Evolutionary conservation across 2,888 invertebrate genomes (phyloP), one percentile per base, ranked within the genome.

Genomic region (Timema podura): DNA sequence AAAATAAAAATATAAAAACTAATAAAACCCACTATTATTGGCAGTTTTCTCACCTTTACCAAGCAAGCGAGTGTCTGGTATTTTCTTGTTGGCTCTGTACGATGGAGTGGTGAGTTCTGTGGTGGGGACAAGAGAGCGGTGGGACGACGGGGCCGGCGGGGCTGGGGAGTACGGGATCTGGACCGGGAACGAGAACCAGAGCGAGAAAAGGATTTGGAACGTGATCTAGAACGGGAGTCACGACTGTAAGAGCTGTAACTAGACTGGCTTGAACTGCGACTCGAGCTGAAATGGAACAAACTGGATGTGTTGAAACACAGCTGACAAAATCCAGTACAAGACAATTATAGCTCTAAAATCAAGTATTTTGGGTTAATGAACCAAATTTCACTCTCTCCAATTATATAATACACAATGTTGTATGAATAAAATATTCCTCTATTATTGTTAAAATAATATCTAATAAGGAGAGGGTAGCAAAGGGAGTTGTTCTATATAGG

Each of bases 191-290:
- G 64, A 68, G 77, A 54, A 65, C 73, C 65, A 69, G 73, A 69
- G 77, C 77, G 67, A 79, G 76, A 76, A 46, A 71, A 61, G 45
- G 80, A 79, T 70, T 79, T 76, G 65, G 81, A 79, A 68, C 81
- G 80, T 66, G 82, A 80, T 75, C 82, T 79, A 73, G 83, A 81
- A 73, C 82, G 80, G 73, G 83, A 83, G 74, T 78, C 80, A 80
- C 78, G 83, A 81, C 78, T 81, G 75, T 82, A 81, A 78, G 83
- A 83, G 78, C 80, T 82, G 79, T 82, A 82, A 79, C 81, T 82
- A 77, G 82, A 81, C 75, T 80, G 81, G 76, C 82, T 82, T 75
- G 82, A 82, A 77, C 82, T 82, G 79, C 81, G 80, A 78, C 81
- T 82, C 77, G 82, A 81, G 77, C 82, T 82, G 80, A 78, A 80